A percentile compares a stretch with the other conserved stretches of the same genome.
phyloP scores from a whole-genome alignment of 2,888 invertebrate species.

The Unio delphinus region DNA sequence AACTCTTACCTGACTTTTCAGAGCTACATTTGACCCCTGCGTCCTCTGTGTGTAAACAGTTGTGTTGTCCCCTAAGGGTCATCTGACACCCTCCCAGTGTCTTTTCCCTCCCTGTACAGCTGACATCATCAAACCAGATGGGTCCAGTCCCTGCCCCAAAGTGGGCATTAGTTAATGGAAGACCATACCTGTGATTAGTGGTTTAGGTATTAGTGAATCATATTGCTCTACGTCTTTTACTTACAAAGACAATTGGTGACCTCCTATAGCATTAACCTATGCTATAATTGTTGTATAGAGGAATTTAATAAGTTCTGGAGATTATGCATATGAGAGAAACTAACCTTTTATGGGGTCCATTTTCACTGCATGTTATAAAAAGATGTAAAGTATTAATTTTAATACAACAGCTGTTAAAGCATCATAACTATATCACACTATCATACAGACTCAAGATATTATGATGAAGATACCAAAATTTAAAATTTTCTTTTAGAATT shows the following conservation, averaged over 20 bases:
- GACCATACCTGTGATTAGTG: conserved; percentile 21
- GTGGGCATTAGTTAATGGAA: conserved; percentile 16
- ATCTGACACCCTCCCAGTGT: conserved; percentile 30
- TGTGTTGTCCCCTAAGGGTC: conserved; percentile 13
- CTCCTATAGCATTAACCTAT: neutral
- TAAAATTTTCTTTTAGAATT: no score
- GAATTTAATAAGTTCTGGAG: no score
- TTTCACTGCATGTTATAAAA: no score
- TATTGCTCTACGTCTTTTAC: neutral
- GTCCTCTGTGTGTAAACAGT: conserved; percentile 13
- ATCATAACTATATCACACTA: no score
- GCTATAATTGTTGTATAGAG: neutral
- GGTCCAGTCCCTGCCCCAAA: conserved; percentile 29
- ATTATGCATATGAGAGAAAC: no score
- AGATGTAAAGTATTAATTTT: no score
- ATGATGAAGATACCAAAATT: no score
- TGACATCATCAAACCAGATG: conserved; percentile 41
- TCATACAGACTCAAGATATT: no score
- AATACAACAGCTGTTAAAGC: no score
- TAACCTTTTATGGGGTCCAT: no score
- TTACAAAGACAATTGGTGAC: no score
- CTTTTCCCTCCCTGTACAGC: conserved; percentile 40
- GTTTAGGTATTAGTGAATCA: neutral
- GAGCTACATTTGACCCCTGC: conserved; percentile 8
- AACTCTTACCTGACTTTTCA: no score